Base-by-base conservation (phyloP, 2,797 vertebrate genomes). In the Syndactyla subalaris region DNA sequence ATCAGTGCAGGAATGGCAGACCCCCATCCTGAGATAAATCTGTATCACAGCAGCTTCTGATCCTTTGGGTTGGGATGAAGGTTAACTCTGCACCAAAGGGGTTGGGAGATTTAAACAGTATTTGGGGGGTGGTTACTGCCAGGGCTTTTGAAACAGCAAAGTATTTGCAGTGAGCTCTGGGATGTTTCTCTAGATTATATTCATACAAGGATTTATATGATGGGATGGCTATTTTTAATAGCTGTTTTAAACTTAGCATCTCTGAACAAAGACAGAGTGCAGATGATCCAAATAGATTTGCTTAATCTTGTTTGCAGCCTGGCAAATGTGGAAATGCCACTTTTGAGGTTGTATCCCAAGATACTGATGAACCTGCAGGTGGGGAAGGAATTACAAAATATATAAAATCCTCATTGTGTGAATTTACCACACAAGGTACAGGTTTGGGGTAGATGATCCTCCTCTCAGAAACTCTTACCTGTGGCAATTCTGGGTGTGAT, bases 171-270 rank as follows among this genome's bases (percentile, higher is more conserved):
- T 39, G 41, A 77, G 21, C 52, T n/a, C 39, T 29, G 57, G 36
- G 43, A 20, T 85, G 6, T 74, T 85, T 54, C 39, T 85, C 23
- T 24, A 20, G 57, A 29, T 58, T 80, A 26, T 67, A 59, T 71
- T 41, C 26, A 12, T 51, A 12, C 10, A 36, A 63, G 58, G 49
- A 45, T 46, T 71, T 51, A 2, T 4, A 7, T 52, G 59, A 34
- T 70, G 73, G 55, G 38, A 18, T 22, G 55, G 41, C 34, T 95
- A 6, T 45, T 92, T 94, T 86, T 73, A 80, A 63, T 45, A 67
- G 16, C 30, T 30, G 29, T 43, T 79, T 65, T 55, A 80, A 83
- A 67, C 23, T 36, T 52, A 36, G 9, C 4, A 3, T 94, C 76
- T 80, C 76, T 36, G 36, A 93, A 80, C 36, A 85, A 80, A 75